Conservation (phyloP, 1,140 invertebrate species). For the Papilio dardanus region DNA sequence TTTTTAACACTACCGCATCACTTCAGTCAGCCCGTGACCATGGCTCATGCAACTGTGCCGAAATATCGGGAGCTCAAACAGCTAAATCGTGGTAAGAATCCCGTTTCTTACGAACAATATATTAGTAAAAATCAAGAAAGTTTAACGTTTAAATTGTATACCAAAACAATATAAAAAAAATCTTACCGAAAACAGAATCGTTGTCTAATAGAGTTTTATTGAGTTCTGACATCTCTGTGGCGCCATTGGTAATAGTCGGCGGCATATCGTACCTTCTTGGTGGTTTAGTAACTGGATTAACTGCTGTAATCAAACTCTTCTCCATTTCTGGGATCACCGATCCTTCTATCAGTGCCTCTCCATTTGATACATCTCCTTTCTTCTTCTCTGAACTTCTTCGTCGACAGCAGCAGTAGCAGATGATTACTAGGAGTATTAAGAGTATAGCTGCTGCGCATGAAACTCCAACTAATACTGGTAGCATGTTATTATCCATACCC, state of each 20-base stretch:
- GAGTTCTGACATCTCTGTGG: slow-evolving; percentile 90
- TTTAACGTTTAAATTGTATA: background rate
- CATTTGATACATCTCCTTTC: slow-evolving; percentile 84
- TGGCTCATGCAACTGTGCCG: too few relatives aligned
- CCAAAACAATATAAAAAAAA: slow-evolving; percentile 46
- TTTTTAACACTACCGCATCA: too few relatives aligned
- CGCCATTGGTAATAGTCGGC: slow-evolving; percentile 85
- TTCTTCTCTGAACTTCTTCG: slow-evolving; percentile 80
- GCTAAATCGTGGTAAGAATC: too few relatives aligned
- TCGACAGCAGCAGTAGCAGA: slow-evolving; percentile 87
- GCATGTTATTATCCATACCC: slow-evolving; percentile 75
- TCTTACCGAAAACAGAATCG: slow-evolving; percentile 88
- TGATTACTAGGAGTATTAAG: slow-evolving; percentile 84
- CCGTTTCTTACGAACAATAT: too few relatives aligned
- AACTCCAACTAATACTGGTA: slow-evolving; percentile 81
- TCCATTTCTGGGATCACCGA: slow-evolving; percentile 88
- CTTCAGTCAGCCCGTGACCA: too few relatives aligned
- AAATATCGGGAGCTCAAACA: too few relatives aligned
- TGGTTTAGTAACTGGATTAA: slow-evolving; percentile 91
- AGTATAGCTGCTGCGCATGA: slow-evolving; percentile 83
- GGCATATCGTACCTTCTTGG: slow-evolving; percentile 88
- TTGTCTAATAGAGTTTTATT: slow-evolving; percentile 89
- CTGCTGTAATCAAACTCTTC: slow-evolving; percentile 90
- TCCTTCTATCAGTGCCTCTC: slow-evolving; percentile 83
- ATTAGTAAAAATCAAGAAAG: too few relatives aligned